Conservation (phyloP, 2,888 invertebrate species). For the Drosophila histrio region DNA sequence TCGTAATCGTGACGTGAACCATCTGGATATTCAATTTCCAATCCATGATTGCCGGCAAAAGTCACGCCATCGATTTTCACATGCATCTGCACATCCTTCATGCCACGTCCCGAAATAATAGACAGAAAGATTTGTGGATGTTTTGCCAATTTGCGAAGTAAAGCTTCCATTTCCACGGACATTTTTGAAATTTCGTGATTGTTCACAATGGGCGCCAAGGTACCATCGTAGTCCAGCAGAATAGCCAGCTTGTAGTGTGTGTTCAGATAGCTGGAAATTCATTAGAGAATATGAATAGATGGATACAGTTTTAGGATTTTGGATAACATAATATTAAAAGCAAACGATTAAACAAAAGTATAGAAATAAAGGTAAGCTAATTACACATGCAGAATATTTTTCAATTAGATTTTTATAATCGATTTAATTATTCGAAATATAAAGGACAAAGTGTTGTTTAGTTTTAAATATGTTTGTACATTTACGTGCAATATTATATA, state of each 20-base stretch:
- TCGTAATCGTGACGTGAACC: slow-evolving; percentile 90
- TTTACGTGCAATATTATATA: no score
- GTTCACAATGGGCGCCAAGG: slow-evolving; percentile 89
- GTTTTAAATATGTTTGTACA: no score
- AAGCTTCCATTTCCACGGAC: slow-evolving; percentile 88
- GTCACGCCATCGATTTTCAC: slow-evolving; percentile 86
- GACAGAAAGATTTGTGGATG: slow-evolving; percentile 89
- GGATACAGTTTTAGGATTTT: no score
- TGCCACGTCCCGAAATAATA: slow-evolving; percentile 89
- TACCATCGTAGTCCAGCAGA: slow-evolving; percentile 90
- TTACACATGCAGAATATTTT: no score
- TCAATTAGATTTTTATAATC: no score
- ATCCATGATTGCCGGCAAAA: slow-evolving; percentile 90
- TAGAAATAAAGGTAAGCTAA: no score
- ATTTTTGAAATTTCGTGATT: slow-evolving; percentile 89
- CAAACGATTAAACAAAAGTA: no score
- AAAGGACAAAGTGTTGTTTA: no score
- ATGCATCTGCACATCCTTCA: slow-evolving; percentile 89
- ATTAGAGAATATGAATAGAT: background rate
- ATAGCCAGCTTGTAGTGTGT: slow-evolving; percentile 88
- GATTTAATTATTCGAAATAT: no score
- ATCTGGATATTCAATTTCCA: slow-evolving; percentile 90
- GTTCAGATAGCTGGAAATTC: slow-evolving; percentile 84
- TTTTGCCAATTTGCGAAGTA: slow-evolving; percentile 87
- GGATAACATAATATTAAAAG: no score